A percentile compares a stretch with the other conserved stretches of the same genome.
These are phyloP conservation scores for Stichodactyla mertensii DNA, from an alignment of 64 coral and sea anemone species.

Conservation along the genomic window DNA sequence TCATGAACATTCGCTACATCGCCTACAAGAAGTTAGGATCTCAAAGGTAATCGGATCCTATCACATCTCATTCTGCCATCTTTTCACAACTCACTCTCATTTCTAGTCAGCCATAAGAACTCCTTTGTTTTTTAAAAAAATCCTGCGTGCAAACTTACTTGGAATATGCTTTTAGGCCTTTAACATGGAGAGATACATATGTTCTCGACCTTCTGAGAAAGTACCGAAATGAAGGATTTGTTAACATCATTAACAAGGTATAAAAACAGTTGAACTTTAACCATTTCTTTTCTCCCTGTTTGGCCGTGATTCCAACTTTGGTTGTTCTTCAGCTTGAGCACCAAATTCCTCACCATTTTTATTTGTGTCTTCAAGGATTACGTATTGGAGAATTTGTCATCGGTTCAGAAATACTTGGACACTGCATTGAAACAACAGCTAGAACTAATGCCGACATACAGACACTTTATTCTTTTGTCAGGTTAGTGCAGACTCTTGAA, in stretches of 20 bases:
- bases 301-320: too few relatives aligned
- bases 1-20: constrained; percentile 40
- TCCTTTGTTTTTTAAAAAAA: too few relatives aligned
- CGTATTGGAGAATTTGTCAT: constrained; percentile 25
- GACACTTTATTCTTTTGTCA: constrained; percentile 61
- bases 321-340: too few relatives aligned
- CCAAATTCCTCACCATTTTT: not conserved
- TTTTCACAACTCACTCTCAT: too few relatives aligned
- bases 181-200: constrained; percentile 26
- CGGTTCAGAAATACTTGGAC: constrained; percentile 39
- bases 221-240: constrained; percentile 33
- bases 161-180: constrained; percentile 1
- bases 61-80: too few relatives aligned
- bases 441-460: constrained; percentile 45
- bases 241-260: constrained; percentile 49
- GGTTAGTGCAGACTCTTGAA: not conserved
- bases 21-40: constrained; percentile 53
- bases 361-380: constrained; percentile 28
- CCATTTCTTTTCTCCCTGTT: too few relatives aligned
- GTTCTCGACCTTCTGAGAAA: constrained; percentile 36
- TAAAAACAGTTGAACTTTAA: too few relatives aligned
- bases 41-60: not conserved
- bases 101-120: too few relatives aligned
- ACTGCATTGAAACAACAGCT: constrained; percentile 40
- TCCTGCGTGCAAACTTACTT: not conserved